Evolutionary conservation across 2,888 invertebrate species (phyloP), one percentile per base, ranked within the genome.

Genomic region (Caenorhabditis zanzibari): DNA sequence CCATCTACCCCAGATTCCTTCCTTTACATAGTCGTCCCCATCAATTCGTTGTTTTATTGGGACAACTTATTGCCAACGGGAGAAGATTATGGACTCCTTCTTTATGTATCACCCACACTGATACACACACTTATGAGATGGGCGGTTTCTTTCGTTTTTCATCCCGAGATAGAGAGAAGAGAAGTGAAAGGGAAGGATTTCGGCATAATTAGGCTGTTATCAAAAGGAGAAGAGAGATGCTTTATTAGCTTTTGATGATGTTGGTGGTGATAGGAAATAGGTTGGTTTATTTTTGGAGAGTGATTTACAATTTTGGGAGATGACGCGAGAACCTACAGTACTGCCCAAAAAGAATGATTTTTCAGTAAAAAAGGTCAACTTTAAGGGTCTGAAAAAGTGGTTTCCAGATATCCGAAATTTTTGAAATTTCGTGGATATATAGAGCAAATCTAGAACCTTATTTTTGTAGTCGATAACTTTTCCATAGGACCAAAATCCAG

Each of bases 21-120:
- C 54, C 32, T 19, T 52, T 32, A 19, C 58, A 52, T 61, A 77
- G 52, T 77, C 59, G 76, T 77, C 76, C 76, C 54, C 69, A 77
- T 77, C 58, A 77, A 77, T 77, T 24, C 76, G 38, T 35, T 32
- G 47, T 58, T 77, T 77, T 54, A 77, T 69, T 77, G 69, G 76
- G 76, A 77, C 76, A 75, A 75, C 75, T 41, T 63, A 54, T 24
- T 12, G 52, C 9, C 32, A 16, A 35, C n/a, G n/a, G n/a, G n/a
- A n/a, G n/a, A n/a, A n/a, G n/a, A n/a, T n/a, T n/a, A n/a, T 4
- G 49, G 49, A 22, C 19, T 28, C 56, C 52, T 52, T 52, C 26
- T 38, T 76, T 61, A 19, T 49, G 44, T 28, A 44, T 66, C 64
- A 49, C 32, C 32, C 47, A 49, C 47, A 49, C 49, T 49, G 49